A percentile compares a stretch with the other conserved stretches of the same genome.
These are phyloP conservation scores for Acleris holmiana DNA, from an alignment of 2,888 invertebrate species.

Conservation along the genomic window DNA sequence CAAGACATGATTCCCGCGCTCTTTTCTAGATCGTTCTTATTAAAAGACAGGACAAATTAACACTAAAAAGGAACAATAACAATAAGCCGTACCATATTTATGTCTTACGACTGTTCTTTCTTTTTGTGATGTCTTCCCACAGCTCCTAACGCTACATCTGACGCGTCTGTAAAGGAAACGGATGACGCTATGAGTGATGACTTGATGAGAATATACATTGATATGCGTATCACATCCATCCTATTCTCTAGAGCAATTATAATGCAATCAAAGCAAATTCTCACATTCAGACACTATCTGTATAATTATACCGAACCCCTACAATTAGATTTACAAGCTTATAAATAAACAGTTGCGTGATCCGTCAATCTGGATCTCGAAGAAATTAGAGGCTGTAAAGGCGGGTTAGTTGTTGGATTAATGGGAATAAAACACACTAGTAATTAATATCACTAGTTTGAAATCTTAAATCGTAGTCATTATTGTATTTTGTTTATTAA, in stretches of 20 bases:
- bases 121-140: too few species aligned
- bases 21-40: too few species aligned
- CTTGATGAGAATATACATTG: constrained; percentile 2
- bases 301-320: constrained; percentile 60
- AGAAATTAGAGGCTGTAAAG: constrained; percentile 17
- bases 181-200: background rate
- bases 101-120: too few species aligned
- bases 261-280: constrained; percentile 70
- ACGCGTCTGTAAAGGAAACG: constrained; percentile 1
- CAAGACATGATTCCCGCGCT: too few species aligned
- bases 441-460: constrained; percentile 16
- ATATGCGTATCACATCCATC: constrained; percentile 20
- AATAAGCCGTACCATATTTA: too few species aligned
- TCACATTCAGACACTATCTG: constrained; percentile 60
- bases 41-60: too few species aligned
- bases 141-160: background rate
- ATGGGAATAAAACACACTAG: constrained; percentile 16
- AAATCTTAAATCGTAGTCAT: background rate
- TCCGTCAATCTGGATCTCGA: constrained; percentile 35
- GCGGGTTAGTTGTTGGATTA: constrained; percentile 15
- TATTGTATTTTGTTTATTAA: too few species aligned
- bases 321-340: constrained; percentile 46
- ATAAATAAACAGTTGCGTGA: constrained; percentile 38
- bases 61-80: too few species aligned
- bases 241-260: constrained; percentile 61